phyloP scores from a whole-genome alignment of 2,797 vertebrate species.

The Vireo griseus region DNA sequence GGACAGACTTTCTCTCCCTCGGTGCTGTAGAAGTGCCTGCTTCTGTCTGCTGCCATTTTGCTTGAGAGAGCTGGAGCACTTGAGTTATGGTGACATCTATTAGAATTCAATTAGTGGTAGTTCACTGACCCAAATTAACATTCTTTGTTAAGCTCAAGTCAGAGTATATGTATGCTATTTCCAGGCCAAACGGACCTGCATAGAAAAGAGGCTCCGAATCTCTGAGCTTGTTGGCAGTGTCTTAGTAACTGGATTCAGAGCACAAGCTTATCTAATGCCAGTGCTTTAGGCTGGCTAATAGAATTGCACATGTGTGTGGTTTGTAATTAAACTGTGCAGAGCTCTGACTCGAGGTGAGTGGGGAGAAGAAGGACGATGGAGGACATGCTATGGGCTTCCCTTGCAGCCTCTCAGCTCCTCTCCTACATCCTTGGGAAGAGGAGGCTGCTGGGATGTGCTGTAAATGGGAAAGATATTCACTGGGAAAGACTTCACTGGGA shows the following conservation, averaged over 20 bases:
- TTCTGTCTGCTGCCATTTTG: constrained; percentile 53
- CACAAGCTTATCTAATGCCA: constrained; percentile 45
- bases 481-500: background rate
- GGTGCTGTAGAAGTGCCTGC: background rate
- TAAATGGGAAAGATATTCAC: background rate
- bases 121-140: constrained; percentile 64
- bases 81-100: constrained; percentile 58
- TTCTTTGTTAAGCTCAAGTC: constrained; percentile 61
- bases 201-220: constrained; percentile 23
- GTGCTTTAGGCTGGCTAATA: constrained; percentile 32
- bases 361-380: background rate
- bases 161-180: constrained; percentile 49
- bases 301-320: constrained; percentile 33
- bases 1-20: background rate
- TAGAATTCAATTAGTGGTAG: constrained; percentile 66
- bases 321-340: constrained; percentile 41
- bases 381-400: background rate
- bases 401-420: background rate
- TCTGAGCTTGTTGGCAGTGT: constrained; percentile 29
- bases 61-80: constrained; percentile 44
- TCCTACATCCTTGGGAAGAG: background rate
- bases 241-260: constrained; percentile 35
- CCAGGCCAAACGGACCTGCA: constrained; percentile 51
- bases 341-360: background rate
- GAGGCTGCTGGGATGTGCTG: fast-evolving